Evolutionary conservation across 2,888 invertebrate genomes (phyloP).

Genomic region (Tridacna crocea): DNA sequence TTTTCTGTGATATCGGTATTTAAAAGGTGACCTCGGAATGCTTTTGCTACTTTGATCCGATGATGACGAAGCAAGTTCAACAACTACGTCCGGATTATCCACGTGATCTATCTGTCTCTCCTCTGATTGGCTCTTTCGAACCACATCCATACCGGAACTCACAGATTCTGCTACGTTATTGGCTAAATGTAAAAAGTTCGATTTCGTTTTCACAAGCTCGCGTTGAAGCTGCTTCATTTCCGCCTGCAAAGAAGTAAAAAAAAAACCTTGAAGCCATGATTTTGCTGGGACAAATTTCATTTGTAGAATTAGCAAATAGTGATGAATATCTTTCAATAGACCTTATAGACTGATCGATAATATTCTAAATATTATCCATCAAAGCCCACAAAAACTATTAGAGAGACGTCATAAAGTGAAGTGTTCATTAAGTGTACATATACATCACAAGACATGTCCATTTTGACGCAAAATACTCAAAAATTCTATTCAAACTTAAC

Average conservation of each 20-base stretch:
- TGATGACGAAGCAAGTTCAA: slow-evolving; percentile 1
- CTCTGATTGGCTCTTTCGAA: slow-evolving; percentile 11
- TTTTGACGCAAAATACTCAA: too few relatives aligned
- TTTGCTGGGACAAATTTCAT: not conserved
- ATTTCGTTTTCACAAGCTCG: slow-evolving; percentile 62
- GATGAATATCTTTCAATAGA: too few relatives aligned
- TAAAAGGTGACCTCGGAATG: slow-evolving; percentile 41
- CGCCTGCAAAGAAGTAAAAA: slow-evolving; percentile 46
- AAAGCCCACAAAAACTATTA: too few relatives aligned
- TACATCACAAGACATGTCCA: too few relatives aligned
- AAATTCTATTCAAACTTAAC: too few relatives aligned
- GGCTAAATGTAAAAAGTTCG: slow-evolving; percentile 50
- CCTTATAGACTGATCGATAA: too few relatives aligned
- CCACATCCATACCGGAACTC: slow-evolving; percentile 38
- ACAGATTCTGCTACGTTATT: slow-evolving; percentile 51
- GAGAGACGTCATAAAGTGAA: too few relatives aligned
- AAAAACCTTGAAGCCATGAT: too few relatives aligned
- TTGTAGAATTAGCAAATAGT: too few relatives aligned
- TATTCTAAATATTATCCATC: too few relatives aligned
- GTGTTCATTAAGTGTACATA: too few relatives aligned
- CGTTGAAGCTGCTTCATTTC: slow-evolving; percentile 64
- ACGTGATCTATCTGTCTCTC: slow-evolving; percentile 1
- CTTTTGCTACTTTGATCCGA: slow-evolving; percentile 22
- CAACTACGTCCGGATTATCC: slow-evolving; percentile 11
- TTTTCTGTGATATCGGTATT: slow-evolving; percentile 33